phyloP scores from a whole-genome alignment of 2,797 vertebrate species.

The Rhadinocentrus ornatus region DNA sequence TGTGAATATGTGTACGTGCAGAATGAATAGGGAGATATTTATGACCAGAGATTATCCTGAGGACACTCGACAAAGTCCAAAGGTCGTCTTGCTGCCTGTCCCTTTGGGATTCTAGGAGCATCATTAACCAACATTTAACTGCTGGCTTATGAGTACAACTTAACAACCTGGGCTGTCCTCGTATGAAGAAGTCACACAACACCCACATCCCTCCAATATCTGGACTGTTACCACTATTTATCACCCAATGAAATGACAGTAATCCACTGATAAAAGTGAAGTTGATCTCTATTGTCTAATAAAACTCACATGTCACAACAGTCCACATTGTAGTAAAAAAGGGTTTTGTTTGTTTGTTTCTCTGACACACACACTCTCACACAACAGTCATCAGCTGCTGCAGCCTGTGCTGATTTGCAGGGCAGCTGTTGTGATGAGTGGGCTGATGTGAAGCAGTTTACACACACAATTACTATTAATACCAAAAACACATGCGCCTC shows the following conservation, averaged over 20 bases:
- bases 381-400: constrained; percentile 73
- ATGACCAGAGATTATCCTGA: constrained; percentile 86
- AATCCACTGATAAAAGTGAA: constrained; percentile 41
- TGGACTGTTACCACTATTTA: constrained; percentile 58
- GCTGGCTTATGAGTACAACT: constrained; percentile 81
- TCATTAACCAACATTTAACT: constrained; percentile 86
- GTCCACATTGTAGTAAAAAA: constrained; percentile 22
- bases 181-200: constrained; percentile 58
- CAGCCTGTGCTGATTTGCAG: constrained; percentile 74
- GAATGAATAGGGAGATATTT: constrained; percentile 78
- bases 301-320: constrained; percentile 31
- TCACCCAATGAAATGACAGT: constrained; percentile 58
- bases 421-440: constrained; percentile 81
- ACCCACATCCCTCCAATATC: constrained; percentile 61
- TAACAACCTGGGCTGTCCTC: constrained; percentile 86
- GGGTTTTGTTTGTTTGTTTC: constrained; percentile 24
- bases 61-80: constrained; percentile 87
- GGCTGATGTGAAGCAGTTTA: constrained; percentile 83
- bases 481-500: constrained; percentile 79
- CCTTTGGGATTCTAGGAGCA: constrained; percentile 84
- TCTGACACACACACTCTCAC: constrained; percentile 2
- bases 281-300: constrained; percentile 54
- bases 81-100: constrained; percentile 85
- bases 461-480: constrained; percentile 87
- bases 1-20: constrained; percentile 59